Evolutionary conservation across 2,113 vertebrate genomes (phyloP).

Genomic region (Syngnathus scovelli): DNA sequence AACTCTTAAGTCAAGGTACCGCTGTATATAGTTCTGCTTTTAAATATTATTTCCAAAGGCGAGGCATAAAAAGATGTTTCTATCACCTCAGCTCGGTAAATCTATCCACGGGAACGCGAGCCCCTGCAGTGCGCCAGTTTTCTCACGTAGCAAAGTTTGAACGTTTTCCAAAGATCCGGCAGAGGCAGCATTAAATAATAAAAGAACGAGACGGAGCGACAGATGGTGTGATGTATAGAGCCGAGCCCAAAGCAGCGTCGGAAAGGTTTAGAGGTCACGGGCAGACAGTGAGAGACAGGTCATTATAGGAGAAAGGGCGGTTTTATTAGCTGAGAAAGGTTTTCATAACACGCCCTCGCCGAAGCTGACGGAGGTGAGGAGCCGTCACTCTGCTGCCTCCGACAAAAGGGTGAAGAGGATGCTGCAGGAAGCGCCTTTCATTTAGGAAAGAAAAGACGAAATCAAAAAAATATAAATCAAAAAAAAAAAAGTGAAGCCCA

Average conservation of each 20-base stretch:
- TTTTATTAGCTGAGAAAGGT: constrained; percentile 70
- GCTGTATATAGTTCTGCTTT: background rate
- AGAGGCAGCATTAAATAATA: constrained; percentile 33
- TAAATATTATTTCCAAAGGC: background rate
- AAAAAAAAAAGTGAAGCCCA: background rate
- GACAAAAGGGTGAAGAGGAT: constrained; percentile 44
- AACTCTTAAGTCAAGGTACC: background rate
- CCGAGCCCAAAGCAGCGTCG: constrained; percentile 35
- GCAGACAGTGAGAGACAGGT: constrained; percentile 59
- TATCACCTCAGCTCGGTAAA: constrained; percentile 38
- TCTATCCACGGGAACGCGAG: constrained; percentile 20
- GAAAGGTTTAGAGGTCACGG: constrained; percentile 65
- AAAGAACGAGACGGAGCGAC: constrained; percentile 32
- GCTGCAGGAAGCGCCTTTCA: constrained; percentile 3
- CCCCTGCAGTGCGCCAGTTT: background rate
- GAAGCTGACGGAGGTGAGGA: constrained; percentile 54
- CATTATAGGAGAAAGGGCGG: constrained; percentile 66
- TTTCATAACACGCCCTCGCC: constrained; percentile 47
- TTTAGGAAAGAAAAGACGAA: no score
- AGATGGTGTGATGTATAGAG: constrained; percentile 49
- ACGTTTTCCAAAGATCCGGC: constrained; percentile 26
- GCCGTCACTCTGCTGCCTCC: constrained; percentile 26
- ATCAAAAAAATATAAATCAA: background rate
- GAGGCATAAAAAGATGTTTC: background rate
- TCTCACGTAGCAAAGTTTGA: constrained; percentile 33